phyloP scores from a whole-genome alignment of 2,888 invertebrate genomes.

The Noctua janthina region DNA sequence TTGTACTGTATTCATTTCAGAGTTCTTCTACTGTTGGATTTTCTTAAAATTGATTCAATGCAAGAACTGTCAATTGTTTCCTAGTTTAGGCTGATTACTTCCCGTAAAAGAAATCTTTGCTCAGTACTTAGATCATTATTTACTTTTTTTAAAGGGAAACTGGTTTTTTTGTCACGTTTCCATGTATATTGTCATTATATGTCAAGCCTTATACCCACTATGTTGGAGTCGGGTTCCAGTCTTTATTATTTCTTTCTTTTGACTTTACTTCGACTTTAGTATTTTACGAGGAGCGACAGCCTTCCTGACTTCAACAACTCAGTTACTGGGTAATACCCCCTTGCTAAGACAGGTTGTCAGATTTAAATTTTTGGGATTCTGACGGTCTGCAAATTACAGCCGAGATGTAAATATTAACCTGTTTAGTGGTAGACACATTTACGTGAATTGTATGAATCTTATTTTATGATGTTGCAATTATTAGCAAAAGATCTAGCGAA shows the following conservation, averaged over 20 bases:
- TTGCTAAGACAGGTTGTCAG: neutral
- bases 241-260: too few relatives aligned
- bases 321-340: neutral
- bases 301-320: neutral
- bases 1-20: neutral
- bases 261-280: neutral
- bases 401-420: neutral
- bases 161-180: neutral
- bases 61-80: constrained; percentile 32
- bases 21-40: neutral
- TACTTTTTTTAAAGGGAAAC: neutral
- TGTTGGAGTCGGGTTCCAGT: neutral
- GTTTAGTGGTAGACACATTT: neutral
- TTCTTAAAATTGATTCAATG: constrained; percentile 2
- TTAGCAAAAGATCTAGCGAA: neutral
- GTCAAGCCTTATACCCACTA: neutral
- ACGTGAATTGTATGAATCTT: neutral
- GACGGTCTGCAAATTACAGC: neutral
- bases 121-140: neutral
- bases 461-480: neutral
- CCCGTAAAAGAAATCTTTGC: constrained; percentile 29
- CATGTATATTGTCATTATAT: neutral
- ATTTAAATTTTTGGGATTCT: neutral
- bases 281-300: neutral
- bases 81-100: constrained; percentile 34